Evolutionary conservation across 2,113 vertebrate species (phyloP).

Genomic region (Malurus elegans): DNA sequence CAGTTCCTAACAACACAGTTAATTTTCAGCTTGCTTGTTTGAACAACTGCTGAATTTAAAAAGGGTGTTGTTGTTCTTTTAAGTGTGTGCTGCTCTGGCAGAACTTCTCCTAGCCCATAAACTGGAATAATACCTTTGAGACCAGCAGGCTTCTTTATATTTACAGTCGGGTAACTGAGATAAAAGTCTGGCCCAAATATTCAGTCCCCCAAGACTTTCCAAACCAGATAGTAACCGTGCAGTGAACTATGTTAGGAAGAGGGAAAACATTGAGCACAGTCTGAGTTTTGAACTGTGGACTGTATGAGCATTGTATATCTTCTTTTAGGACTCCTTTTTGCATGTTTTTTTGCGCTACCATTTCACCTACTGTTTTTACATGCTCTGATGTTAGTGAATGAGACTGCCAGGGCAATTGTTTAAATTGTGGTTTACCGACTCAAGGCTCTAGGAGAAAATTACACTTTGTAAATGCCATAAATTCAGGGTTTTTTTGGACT

Average conservation of each 20-base stretch:
- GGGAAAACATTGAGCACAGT: not conserved
- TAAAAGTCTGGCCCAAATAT: conserved; percentile 7
- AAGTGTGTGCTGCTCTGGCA: not conserved
- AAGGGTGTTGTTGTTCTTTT: not conserved
- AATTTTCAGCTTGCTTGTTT: not conserved
- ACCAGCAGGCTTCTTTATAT: conserved; percentile 4
- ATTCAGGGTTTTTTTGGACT: not conserved
- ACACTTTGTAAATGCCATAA: not conserved
- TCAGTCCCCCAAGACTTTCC: not conserved
- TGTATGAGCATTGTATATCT: not conserved
- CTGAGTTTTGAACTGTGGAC: not conserved
- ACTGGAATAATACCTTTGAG: conserved; percentile 26
- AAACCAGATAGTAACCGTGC: not conserved
- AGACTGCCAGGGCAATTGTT: not conserved
- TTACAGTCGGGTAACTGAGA: not conserved
- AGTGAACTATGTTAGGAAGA: not conserved
- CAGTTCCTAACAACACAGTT: not conserved
- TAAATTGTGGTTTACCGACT: not conserved
- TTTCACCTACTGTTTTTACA: not conserved
- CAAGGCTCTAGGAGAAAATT: not conserved
- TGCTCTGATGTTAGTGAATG: not conserved
- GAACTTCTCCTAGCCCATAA: not conserved
- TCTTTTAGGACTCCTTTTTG: not conserved
- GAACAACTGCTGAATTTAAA: not conserved
- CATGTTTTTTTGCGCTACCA: not conserved